Conservation (phyloP, 1,140 invertebrate species). For the Drosophila chauvacae region DNA sequence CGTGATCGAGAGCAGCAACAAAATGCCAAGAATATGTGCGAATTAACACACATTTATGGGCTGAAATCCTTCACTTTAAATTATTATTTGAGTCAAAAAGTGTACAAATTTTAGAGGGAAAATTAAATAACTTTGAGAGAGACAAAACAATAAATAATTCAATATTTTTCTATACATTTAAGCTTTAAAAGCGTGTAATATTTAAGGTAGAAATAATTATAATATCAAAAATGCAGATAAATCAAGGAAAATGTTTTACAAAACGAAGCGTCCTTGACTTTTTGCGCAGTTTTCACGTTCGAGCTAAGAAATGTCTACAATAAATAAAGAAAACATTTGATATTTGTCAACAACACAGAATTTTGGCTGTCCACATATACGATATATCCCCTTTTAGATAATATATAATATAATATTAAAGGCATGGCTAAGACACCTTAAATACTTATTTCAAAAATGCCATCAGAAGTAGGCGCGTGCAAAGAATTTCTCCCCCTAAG, state of each 20-base stretch:
- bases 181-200: background rate
- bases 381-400: background rate
- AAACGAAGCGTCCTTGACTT: background rate
- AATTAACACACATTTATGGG: conserved; percentile 7
- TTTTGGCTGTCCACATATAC: no score
- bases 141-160: background rate
- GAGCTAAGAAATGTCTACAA: background rate
- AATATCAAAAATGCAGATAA: background rate
- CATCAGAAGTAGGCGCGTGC: conserved; percentile 43
- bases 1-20: conserved; percentile 35
- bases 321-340: conserved; percentile 9
- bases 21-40: background rate
- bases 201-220: background rate
- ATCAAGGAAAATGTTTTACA: background rate
- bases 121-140: background rate
- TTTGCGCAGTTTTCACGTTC: background rate
- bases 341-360: background rate
- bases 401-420: background rate
- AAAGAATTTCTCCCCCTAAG: conserved; percentile 21
- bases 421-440: background rate
- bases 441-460: conserved; percentile 2
- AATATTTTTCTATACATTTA: background rate
- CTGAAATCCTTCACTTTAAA: conserved; percentile 6
- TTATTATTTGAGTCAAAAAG: background rate
- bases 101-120: no score